Evolutionary conservation across 1,140 invertebrate species (phyloP), one percentile per base, ranked within the genome.

Genomic region (Heliconius eleuchia): DNA sequence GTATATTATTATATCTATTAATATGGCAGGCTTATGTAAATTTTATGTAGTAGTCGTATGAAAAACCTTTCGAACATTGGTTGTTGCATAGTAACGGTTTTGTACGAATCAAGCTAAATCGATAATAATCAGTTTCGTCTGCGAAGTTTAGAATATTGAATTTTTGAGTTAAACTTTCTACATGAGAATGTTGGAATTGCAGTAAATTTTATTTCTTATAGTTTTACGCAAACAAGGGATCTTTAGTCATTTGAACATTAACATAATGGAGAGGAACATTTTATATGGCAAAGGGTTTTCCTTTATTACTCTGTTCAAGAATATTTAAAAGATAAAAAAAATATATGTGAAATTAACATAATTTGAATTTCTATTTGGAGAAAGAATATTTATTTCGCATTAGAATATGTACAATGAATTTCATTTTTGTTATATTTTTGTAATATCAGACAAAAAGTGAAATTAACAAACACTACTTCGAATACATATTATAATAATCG

Each of bases 121-220:
- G 27, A 30, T 66, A 66, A 30, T 23, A 66, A 66, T 66, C 60
- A 66, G 27, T 66, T 27, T 66, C 60, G 60, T 66, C 60, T 66
- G 60, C 60, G 27, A 66, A 66, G 60, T 66, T 60, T 13, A 30
- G 11, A 27, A 60, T 60, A 60, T 30, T 30, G 3, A 30, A 30
- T 30, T 30, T 13, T 30, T 27, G 3, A 66, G 4, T 27, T 66
- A 66, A 57, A 5, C 13, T 66, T 30, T 66, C 27, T 30, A 16
- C 16, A 66, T 66, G 3, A 18, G 27, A 60, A 57, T 16, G 30
- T 30, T 66, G 11, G n/a, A 57, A 57, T 23, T 57, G 55, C n/a
- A n/a, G n/a, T 23, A 23, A 23, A 57, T 23, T 8, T n/a, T 57
- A 9, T 23, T 9, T n/a, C 7, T 57, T 57, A 9, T 23, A 57